Conservation (phyloP, 2,797 vertebrate species). For the Eidolon dupreanum region DNA sequence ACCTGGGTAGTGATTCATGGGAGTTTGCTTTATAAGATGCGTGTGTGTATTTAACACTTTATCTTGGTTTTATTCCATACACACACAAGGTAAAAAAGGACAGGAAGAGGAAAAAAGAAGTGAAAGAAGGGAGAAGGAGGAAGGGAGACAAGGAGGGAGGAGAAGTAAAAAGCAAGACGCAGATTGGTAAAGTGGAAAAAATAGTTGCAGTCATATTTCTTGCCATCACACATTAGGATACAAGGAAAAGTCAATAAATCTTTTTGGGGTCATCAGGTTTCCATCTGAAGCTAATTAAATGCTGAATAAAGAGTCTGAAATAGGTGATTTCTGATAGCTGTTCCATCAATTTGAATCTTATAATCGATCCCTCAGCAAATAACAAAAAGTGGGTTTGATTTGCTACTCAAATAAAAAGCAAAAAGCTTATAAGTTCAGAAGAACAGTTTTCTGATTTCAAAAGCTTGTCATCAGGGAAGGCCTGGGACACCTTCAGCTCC, state of each 20-base stretch:
- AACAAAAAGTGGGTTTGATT: neutral
- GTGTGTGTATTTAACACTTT: neutral
- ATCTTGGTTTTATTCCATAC: neutral
- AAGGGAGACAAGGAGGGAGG: too few relatives aligned
- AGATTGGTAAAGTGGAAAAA: neutral
- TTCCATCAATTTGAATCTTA: neutral
- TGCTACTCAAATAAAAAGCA: neutral
- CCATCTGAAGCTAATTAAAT: neutral
- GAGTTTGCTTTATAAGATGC: neutral
- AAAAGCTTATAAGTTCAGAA: neutral
- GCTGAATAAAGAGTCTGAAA: neutral
- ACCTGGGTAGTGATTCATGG: neutral
- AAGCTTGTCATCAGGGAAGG: neutral
- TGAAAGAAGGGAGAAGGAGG: neutral
- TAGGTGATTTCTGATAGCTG: neutral
- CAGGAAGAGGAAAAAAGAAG: neutral
- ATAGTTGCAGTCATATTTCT: neutral
- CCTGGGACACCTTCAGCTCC: neutral
- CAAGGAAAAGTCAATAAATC: neutral
- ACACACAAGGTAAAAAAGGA: neutral
- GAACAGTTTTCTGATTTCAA: neutral
- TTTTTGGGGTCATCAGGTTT: neutral
- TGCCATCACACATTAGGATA: neutral
- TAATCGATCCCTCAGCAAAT: neutral
- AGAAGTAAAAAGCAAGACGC: neutral